Evolutionary conservation across 2,113 vertebrate genomes (phyloP).

Genomic region (Dicerorhinus sumatrensis): DNA sequence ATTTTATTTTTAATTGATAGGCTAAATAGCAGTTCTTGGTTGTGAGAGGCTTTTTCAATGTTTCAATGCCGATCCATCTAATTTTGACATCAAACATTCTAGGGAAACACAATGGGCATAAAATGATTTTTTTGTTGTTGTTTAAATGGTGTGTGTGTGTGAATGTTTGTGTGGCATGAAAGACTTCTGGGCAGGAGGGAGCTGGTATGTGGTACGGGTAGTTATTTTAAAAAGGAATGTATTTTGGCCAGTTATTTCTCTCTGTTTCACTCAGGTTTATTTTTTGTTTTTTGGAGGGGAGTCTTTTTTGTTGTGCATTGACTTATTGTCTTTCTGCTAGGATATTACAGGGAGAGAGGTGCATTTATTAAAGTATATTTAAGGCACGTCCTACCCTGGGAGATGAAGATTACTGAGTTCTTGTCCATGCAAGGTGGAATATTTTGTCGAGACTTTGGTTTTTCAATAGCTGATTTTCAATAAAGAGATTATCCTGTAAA

Average conservation of each 20-base stretch:
- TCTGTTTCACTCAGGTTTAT: background rate
- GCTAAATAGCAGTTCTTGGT: background rate
- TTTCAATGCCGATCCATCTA: conserved; percentile 7
- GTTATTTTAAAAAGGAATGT: conserved; percentile 5
- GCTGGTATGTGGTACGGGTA: background rate
- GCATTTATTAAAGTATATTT: conserved; percentile 24
- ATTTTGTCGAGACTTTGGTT: conserved; percentile 27
- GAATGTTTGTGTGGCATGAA: background rate
- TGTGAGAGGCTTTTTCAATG: background rate
- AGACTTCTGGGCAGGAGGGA: conserved; percentile 33
- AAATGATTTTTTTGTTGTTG: conserved; percentile 51
- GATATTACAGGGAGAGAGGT: background rate
- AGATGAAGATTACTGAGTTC: conserved; percentile 4
- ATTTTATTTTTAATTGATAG: conserved; percentile 26
- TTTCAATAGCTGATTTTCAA: conserved; percentile 71
- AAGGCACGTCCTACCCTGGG: background rate
- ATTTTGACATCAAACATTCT: conserved; percentile 46
- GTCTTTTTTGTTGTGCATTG: background rate
- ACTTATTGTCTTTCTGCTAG: background rate
- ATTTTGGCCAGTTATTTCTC: conserved; percentile 32
- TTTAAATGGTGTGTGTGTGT: background rate
- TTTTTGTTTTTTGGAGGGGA: background rate
- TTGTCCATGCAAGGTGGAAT: background rate
- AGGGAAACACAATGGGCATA: conserved; percentile 10
- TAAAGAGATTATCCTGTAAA: conserved; percentile 78